Evolutionary conservation across 2,113 vertebrate genomes (phyloP).

Genomic region (Paradoxurus hermaphroditus): DNA sequence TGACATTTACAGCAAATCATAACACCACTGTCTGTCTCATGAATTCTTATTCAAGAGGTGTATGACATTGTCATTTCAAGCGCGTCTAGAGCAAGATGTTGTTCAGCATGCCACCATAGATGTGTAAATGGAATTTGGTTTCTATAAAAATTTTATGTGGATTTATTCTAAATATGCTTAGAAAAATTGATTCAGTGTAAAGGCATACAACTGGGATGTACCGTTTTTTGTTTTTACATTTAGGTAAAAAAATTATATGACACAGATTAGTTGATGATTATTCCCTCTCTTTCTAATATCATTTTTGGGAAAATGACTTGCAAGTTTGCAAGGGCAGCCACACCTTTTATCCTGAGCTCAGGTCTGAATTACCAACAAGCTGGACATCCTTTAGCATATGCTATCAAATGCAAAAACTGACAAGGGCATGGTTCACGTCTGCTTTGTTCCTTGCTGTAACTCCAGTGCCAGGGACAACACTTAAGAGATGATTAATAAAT

Average conservation of each 20-base stretch:
- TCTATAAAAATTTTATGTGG: neutral
- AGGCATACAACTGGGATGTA: neutral
- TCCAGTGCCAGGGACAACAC: neutral
- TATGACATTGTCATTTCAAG: slow-evolving; percentile 1
- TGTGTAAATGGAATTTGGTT: neutral
- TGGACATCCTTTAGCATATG: neutral
- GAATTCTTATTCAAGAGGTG: neutral
- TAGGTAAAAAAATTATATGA: neutral
- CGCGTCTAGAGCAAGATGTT: neutral
- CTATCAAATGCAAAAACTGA: neutral
- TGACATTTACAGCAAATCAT: neutral
- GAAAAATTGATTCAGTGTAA: neutral
- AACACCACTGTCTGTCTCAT: neutral
- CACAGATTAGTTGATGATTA: neutral
- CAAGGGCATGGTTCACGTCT: neutral
- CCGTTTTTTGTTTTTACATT: neutral
- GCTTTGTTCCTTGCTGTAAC: neutral
- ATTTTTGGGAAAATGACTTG: neutral
- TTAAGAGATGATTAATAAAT: neutral
- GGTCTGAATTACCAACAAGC: neutral
- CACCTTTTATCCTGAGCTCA: neutral
- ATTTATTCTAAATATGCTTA: neutral
- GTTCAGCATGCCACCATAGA: neutral
- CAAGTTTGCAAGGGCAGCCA: neutral
- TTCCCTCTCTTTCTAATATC: neutral